A percentile compares a stretch with the other conserved stretches of the same genome.
Evolutionary conservation across 2,113 vertebrate genomes (phyloP).

Genomic region (Forbesichthys agassizii): DNA sequence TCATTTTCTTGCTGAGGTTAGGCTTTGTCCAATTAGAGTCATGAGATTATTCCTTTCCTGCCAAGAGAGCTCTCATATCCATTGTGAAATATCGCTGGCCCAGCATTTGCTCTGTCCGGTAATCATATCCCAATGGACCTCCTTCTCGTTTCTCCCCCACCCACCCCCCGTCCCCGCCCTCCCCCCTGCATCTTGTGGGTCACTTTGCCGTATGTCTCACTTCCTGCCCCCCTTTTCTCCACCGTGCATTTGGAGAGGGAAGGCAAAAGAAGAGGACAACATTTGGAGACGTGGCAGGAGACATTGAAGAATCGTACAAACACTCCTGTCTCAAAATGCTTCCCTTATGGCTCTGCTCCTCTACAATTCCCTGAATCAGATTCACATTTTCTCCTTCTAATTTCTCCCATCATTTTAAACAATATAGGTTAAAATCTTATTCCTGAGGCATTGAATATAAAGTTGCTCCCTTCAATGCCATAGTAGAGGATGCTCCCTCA

Average conservation of each 20-base stretch:
- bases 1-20: constrained; percentile 23
- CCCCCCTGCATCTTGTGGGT: constrained; percentile 7
- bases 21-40: constrained; percentile 57
- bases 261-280: too few relatives aligned
- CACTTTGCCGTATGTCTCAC: not conserved
- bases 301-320: too few relatives aligned
- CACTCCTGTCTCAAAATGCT: too few relatives aligned
- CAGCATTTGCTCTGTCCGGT: constrained; percentile 51
- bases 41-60: constrained; percentile 40
- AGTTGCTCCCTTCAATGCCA: not conserved
- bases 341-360: not conserved
- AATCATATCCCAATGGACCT: constrained; percentile 53
- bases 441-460: constrained; percentile 3
- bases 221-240: not conserved
- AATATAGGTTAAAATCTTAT: too few relatives aligned
- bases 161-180: not conserved
- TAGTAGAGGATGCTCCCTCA: too few relatives aligned
- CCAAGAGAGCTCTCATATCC: constrained; percentile 54
- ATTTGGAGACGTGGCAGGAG: too few relatives aligned
- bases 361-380: not conserved
- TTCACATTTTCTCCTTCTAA: not conserved
- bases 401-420: not conserved
- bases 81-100: constrained; percentile 56
- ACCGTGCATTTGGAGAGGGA: too few relatives aligned
- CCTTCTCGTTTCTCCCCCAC: not conserved